Base-by-base conservation (phyloP, 37 sponge, comb jelly and placozoan genomes). In the Crambe crambe region DNA sequence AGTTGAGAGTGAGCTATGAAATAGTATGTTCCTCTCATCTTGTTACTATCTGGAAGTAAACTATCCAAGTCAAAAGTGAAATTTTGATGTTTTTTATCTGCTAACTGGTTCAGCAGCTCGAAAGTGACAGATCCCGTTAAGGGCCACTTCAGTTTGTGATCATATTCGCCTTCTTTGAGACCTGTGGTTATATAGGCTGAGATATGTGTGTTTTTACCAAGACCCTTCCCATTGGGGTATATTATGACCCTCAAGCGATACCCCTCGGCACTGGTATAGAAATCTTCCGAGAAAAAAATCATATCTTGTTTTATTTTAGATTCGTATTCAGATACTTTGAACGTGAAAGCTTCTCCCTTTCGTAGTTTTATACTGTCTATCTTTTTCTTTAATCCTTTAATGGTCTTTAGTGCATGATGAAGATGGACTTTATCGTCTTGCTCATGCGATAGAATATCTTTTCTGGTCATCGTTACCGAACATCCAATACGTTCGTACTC, bases 401-500 rank as follows among this genome's bases (percentile, higher is more conserved):
- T 6, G 12, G 51, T 12, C 6, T 12, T 12, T 56, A 40, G 18
- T 35, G 74, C 35, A 18, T 30, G 9, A 2, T 20, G 66, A 9
- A 65, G 35, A 32, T 65, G 66, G 31, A 5, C 1, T 5, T 32
- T 65, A 47, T 47, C 51, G 17, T 31, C 10, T 65, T 31, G 30
- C 66, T 82, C 83, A 63, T 82, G 83, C 15, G 30, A 1, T 15
- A 29, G 18, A 22, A 74, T 22, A 25, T 62, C 74, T 39, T 56
- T 65, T 5, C 74, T 40, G 3, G 17, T n/a, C 22, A 64, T 23
- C 26, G 17, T 21, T 3, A 36, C 51, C 2, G 31, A 23, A 56
- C 74, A 82, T 17, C 83, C 83, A 51, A 82, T 54, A 8, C 44
- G 40, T 3, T 30, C 36, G 27, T 82, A 82, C 21, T 71, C 62